phyloP scores from a whole-genome alignment of 2,113 vertebrate genomes.

The Candoia aspera region DNA sequence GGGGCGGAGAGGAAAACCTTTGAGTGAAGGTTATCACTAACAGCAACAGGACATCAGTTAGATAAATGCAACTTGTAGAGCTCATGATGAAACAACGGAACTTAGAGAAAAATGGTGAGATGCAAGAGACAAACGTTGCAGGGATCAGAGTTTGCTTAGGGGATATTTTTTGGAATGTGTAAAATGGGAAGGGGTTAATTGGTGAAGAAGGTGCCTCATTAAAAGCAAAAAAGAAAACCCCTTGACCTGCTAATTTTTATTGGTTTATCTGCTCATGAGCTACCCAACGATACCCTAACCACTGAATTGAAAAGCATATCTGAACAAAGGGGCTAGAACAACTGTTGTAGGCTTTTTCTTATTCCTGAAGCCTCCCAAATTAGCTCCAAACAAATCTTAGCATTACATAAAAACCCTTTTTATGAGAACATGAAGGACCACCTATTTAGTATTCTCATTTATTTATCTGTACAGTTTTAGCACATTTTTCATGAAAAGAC shows the following conservation, averaged over 20 bases:
- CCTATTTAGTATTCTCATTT: not conserved
- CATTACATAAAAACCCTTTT: conserved; percentile 3
- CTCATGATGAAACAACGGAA: too few species aligned
- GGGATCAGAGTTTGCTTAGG: too few species aligned
- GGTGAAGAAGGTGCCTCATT: too few species aligned
- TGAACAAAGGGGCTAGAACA: not conserved
- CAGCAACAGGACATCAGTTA: too few species aligned
- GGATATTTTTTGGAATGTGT: not conserved
- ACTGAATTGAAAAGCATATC: not conserved
- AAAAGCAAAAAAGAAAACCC: too few species aligned
- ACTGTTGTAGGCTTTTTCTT: not conserved
- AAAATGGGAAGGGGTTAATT: not conserved
- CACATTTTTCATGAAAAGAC: not conserved
- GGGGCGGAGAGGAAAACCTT: not conserved
- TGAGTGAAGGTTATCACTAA: not conserved
- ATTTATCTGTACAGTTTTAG: not conserved
- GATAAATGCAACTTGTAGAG: too few species aligned
- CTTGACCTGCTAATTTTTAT: too few species aligned
- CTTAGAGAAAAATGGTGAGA: too few species aligned
- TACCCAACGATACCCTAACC: not conserved
- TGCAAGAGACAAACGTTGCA: too few species aligned
- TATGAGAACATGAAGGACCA: not conserved
- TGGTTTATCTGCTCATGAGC: not conserved
- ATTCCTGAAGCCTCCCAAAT: not conserved
- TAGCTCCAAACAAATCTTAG: not conserved